A percentile compares a stretch with the other conserved stretches of the same genome.
Conservation (phyloP, 2,797 vertebrate species). For the Pelodytes ibericus region DNA sequence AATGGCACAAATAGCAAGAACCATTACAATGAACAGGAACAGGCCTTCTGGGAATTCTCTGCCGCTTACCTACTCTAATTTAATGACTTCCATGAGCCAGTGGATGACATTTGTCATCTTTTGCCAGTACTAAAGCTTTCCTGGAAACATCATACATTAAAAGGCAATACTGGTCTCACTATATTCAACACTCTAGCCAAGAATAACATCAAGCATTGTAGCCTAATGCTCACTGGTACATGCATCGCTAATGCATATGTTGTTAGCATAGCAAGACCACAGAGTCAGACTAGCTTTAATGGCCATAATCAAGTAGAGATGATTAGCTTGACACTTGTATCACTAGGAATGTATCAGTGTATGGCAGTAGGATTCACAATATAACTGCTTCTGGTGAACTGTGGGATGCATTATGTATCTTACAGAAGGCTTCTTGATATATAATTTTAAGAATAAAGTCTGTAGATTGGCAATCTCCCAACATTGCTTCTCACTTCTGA, state of each 20-base stretch:
- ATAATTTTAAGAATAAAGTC: too few relatives aligned
- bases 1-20: constrained; percentile 41
- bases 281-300: background rate
- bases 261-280: background rate
- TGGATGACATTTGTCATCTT: constrained; percentile 45
- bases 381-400: background rate
- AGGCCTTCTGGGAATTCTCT: constrained; percentile 42
- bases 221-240: constrained; percentile 6
- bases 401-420: background rate
- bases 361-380: background rate
- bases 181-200: constrained; percentile 19
- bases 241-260: background rate
- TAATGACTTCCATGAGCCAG: constrained; percentile 51
- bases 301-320: background rate
- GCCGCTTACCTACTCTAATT: constrained; percentile 46
- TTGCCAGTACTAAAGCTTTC: constrained; percentile 29
- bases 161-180: constrained; percentile 21
- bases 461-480: too few relatives aligned
- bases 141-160: constrained; percentile 44
- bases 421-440: background rate
- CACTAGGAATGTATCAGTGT: background rate
- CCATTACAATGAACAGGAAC: constrained; percentile 48
- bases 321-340: background rate
- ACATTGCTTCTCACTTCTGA: too few relatives aligned
- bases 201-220: constrained; percentile 14